Conservation (phyloP, 2,888 invertebrate genomes). For the Cheilosia scutellata region DNA sequence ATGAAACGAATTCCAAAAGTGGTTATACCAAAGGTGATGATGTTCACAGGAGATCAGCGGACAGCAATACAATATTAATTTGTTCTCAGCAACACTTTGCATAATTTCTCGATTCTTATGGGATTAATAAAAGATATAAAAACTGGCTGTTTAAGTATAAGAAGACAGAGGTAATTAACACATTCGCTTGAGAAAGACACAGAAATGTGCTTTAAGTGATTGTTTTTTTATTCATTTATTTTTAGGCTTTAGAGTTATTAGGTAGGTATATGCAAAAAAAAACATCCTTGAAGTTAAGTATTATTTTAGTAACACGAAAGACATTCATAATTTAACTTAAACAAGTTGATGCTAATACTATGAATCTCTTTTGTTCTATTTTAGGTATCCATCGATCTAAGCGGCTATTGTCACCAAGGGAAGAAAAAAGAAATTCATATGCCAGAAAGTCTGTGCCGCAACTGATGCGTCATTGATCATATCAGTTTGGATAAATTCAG, state of each 20-base stretch:
- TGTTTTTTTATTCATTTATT: not conserved
- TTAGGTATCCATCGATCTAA: not conserved
- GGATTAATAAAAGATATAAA: constrained; percentile 45
- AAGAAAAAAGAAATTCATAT: no score
- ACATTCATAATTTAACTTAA: not conserved
- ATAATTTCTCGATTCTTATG: constrained; percentile 57
- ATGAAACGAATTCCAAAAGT: constrained; percentile 59
- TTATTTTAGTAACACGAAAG: not conserved
- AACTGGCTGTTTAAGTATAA: constrained; percentile 30
- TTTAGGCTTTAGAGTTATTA: not conserved
- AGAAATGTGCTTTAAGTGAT: not conserved
- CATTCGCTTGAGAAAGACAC: constrained; percentile 18
- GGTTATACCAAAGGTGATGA: constrained; percentile 46
- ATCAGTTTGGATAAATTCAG: no score
- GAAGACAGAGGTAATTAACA: constrained; percentile 44
- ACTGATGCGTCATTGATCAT: no score
- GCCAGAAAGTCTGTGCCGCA: no score
- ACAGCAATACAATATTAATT: constrained; percentile 48
- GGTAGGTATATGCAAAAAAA: not conserved
- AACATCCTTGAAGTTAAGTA: constrained; percentile 4
- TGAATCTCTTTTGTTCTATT: not conserved
- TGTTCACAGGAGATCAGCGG: constrained; percentile 39
- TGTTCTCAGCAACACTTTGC: constrained; percentile 59
- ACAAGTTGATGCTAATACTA: not conserved
- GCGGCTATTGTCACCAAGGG: no score